Evolutionary conservation across 2,113 vertebrate genomes (phyloP).

Genomic region (Saccopteryx leptura): DNA sequence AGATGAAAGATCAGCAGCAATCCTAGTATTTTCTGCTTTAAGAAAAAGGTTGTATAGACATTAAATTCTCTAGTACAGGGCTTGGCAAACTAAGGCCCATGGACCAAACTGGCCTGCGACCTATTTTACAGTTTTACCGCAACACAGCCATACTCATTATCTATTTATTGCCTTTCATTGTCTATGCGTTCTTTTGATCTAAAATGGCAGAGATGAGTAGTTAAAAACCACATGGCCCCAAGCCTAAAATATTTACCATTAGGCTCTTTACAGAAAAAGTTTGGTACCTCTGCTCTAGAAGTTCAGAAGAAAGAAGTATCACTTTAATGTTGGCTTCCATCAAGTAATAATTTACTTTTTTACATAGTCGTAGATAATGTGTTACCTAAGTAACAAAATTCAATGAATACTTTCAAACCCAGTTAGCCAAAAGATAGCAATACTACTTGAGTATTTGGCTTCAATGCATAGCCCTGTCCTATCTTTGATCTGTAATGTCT

Average conservation of each 20-base stretch:
- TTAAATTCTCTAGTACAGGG: slow-evolving; percentile 22
- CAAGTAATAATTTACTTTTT: neutral
- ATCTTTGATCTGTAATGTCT: neutral
- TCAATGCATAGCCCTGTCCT: neutral
- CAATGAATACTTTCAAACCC: slow-evolving; percentile 13
- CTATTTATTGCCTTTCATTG: neutral
- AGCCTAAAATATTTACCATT: neutral
- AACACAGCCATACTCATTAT: neutral
- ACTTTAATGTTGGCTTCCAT: neutral
- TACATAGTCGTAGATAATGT: neutral
- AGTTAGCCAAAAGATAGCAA: neutral
- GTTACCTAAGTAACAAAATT: neutral
- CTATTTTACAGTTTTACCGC: neutral
- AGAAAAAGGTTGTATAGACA: neutral
- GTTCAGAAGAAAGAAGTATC: neutral
- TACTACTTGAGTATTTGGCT: neutral
- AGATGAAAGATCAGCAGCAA: slow-evolving; percentile 40
- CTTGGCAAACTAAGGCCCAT: neutral
- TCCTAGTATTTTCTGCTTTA: neutral
- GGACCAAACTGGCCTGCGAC: neutral
- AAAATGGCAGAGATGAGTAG: neutral
- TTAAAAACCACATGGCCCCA: neutral
- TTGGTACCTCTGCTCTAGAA: neutral
- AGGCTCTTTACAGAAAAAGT: slow-evolving; percentile 11
- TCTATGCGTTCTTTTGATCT: neutral